These are phyloP conservation scores for Gavia stellata DNA, from an alignment of 2,113 vertebrate genomes.

Conservation along the genomic window DNA sequence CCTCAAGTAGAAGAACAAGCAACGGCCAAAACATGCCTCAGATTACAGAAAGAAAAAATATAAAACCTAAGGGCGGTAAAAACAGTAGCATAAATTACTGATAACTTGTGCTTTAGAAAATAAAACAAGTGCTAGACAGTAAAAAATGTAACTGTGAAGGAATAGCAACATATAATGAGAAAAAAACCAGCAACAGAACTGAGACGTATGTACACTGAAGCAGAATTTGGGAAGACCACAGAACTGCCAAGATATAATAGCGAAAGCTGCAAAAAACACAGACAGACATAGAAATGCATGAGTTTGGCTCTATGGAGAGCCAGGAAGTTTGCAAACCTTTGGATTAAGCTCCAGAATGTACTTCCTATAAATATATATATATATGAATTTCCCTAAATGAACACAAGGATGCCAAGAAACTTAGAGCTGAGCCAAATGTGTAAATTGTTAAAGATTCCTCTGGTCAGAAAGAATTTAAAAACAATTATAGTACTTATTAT, in stretches of 20 bases:
- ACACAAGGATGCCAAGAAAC: background rate
- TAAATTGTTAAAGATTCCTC: background rate
- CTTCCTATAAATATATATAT: background rate
- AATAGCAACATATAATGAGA: background rate
- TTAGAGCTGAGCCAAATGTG: background rate
- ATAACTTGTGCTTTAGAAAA: background rate
- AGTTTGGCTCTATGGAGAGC: background rate
- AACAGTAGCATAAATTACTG: background rate
- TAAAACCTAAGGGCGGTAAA: background rate
- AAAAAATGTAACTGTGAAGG: slow-evolving; percentile 3
- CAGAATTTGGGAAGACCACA: background rate
- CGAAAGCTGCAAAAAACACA: background rate
- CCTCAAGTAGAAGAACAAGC: background rate
- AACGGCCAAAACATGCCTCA: background rate
- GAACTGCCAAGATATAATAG: background rate
- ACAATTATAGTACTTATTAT: background rate
- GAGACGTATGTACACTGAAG: background rate
- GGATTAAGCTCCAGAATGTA: slow-evolving; percentile 41
- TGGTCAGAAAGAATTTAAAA: background rate
- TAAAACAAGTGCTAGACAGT: background rate
- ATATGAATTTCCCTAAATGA: background rate
- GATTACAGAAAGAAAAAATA: background rate
- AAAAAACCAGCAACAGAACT: background rate
- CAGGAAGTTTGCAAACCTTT: slow-evolving; percentile 21
- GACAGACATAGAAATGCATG: background rate